Percentiles rank a stretch among this genome's conserved stretches.
phyloP scores from a whole-genome alignment of 2,113 vertebrate species.

The Potamarius usumacintae region DNA sequence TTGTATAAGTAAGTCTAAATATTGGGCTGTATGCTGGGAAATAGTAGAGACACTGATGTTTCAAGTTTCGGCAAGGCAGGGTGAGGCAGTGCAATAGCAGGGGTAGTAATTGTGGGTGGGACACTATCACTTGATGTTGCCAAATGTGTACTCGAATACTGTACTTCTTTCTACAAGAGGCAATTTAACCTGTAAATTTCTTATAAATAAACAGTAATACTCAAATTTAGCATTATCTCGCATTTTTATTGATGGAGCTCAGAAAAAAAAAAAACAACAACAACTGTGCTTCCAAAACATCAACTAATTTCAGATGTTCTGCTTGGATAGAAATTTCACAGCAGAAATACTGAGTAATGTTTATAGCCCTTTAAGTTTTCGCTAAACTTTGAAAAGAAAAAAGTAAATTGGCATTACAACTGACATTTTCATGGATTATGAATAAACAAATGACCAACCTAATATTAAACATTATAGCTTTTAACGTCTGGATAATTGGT shows the following conservation, averaged over 20 bases:
- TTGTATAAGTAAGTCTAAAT: background rate
- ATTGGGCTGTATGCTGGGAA: background rate
- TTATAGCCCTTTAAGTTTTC: slow-evolving; percentile 6
- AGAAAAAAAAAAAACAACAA: background rate
- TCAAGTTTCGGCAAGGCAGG: background rate
- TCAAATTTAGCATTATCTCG: background rate
- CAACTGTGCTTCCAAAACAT: background rate
- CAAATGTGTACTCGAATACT: background rate
- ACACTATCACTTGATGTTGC: background rate
- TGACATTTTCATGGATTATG: background rate
- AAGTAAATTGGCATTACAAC: background rate
- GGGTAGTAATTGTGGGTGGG: background rate
- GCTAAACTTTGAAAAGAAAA: background rate
- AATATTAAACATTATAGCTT: background rate
- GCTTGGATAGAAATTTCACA: background rate
- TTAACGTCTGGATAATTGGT: background rate
- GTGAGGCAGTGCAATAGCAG: background rate
- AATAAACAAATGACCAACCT: background rate
- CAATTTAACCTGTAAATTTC: too few species aligned
- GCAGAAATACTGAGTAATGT: background rate
- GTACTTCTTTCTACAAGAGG: background rate
- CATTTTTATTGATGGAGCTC: slow-evolving; percentile 11
- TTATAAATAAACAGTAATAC: background rate
- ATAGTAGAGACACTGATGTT: background rate
- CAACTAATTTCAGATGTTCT: background rate